Conservation (phyloP, 2,113 vertebrate species). For the Syrrhaptes paradoxus region DNA sequence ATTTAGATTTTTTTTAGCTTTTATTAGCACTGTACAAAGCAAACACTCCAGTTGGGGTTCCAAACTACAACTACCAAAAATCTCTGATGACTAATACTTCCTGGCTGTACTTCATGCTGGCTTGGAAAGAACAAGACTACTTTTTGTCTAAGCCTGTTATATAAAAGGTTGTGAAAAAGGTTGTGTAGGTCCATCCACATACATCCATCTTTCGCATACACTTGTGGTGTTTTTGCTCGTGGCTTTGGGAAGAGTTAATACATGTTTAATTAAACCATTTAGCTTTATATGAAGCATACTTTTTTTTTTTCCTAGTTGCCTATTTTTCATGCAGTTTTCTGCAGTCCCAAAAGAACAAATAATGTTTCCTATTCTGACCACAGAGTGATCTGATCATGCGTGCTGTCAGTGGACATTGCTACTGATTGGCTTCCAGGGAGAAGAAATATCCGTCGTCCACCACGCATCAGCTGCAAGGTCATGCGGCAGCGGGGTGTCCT, state of each 20-base stretch:
- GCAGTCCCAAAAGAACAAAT: constrained; percentile 6
- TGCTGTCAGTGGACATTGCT: not conserved
- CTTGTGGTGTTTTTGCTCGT: not conserved
- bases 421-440: not conserved
- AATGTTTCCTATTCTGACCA: not conserved
- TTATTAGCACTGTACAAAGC: not conserved
- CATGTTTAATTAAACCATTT: constrained; percentile 5
- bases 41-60: constrained; percentile 30
- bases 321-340: not conserved
- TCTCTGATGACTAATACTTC: constrained; percentile 57
- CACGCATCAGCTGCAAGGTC: not conserved
- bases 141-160: constrained; percentile 53
- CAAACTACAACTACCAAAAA: constrained; percentile 54
- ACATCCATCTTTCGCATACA: not conserved
- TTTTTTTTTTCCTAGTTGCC: not conserved
- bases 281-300: not conserved
- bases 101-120: constrained; percentile 37
- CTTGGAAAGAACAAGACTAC: constrained; percentile 31
- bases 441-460: not conserved
- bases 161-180: constrained; percentile 36
- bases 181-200: not conserved
- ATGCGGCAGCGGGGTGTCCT: not conserved
- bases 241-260: not conserved
- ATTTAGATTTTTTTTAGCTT: not conserved
- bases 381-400: not conserved